Percentiles rank a stretch among this genome's conserved stretches.
Conservation (phyloP, 1,140 invertebrate genomes). For the Panagrolaimus sp. region DNA sequence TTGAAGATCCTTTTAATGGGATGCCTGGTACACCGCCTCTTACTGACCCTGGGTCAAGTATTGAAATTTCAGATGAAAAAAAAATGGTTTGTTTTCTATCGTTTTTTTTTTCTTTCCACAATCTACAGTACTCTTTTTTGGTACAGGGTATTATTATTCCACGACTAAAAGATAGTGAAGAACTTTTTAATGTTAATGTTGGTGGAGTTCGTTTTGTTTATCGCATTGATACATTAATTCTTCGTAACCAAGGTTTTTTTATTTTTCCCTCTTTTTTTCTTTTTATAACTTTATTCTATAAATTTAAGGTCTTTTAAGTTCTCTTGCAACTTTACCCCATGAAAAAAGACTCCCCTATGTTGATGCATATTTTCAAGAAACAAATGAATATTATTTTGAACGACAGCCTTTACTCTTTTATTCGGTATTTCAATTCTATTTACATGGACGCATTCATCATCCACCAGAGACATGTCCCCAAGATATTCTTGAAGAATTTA, state of each 20-base stretch:
- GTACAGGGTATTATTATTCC: neutral
- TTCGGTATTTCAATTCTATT: constrained; percentile 47
- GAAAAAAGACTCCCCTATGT: constrained; percentile 23
- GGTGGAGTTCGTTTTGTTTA: constrained; percentile 42
- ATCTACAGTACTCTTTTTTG: neutral
- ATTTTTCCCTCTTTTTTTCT: neutral
- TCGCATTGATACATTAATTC: constrained; percentile 35
- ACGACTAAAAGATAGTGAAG: constrained; percentile 12
- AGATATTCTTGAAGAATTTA: constrained; percentile 44
- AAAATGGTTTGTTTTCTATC: no score
- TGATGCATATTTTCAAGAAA: constrained; percentile 38
- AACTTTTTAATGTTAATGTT: constrained; percentile 42
- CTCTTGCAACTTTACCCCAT: constrained; percentile 23
- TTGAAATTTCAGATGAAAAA: no score
- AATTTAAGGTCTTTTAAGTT: constrained; percentile 28
- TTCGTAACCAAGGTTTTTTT: constrained; percentile 21
- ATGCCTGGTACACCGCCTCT: neutral
- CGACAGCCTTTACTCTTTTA: constrained; percentile 38
- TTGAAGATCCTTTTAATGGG: neutral
- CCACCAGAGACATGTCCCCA: constrained; percentile 39
- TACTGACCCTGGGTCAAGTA: no score
- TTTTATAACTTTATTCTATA: neutral
- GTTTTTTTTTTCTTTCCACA: no score
- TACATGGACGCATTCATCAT: constrained; percentile 44
- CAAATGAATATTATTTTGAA: constrained; percentile 48